Evolutionary conservation across 2,113 vertebrate genomes (phyloP), one percentile per base, ranked within the genome.

Genomic region (Astatoreochromis straeleni): DNA sequence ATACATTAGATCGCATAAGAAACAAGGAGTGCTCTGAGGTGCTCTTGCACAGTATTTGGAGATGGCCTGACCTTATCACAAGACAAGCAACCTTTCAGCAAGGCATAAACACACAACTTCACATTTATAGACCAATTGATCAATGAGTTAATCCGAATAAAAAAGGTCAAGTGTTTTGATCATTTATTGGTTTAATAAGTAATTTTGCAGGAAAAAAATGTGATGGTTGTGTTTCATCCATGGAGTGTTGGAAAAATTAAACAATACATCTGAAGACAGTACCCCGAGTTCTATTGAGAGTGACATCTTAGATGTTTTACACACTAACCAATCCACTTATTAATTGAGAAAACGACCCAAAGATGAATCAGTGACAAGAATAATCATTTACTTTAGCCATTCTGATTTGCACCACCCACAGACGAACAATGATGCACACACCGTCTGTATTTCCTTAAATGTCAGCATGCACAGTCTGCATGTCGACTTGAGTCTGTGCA

Each of bases 401-500:
- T 19, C 70, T 82, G 45, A 73, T 86, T 33, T 83, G 51, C 21
- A 81, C n/a, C 82, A 84, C 58, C 16, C 49, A 47, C 63, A 80
- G 80, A 89, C 14, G 83, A 87, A 73, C 21, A 91, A n/a, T 33
- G 47, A 87, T 29, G 26, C 55, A 60, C 68, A 86, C 45, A 45
- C 14, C 4, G 6, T 35, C 40, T 68, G 29, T 47, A 24, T 85
- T 80, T 90, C 87, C 35, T 81, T 80, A 85, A 93, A 92, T 88
- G 87, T 94, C 87, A 93, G 79, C 87, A 75, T 26, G 80, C 51
- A 31, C 53, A 79, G 55, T 83, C 58, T 85, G 49, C 88, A 58
- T 75, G 78, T 84, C 49, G 5, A 85, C 82, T 73, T 49, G 14
- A 81, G 79, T 83, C 4, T 80, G 81, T 49, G 88, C 90, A 42